Percentiles rank a stretch among this genome's conserved stretches.
Conservation (phyloP, 2,797 vertebrate genomes). For the Acipenser oxyrinchus region DNA sequence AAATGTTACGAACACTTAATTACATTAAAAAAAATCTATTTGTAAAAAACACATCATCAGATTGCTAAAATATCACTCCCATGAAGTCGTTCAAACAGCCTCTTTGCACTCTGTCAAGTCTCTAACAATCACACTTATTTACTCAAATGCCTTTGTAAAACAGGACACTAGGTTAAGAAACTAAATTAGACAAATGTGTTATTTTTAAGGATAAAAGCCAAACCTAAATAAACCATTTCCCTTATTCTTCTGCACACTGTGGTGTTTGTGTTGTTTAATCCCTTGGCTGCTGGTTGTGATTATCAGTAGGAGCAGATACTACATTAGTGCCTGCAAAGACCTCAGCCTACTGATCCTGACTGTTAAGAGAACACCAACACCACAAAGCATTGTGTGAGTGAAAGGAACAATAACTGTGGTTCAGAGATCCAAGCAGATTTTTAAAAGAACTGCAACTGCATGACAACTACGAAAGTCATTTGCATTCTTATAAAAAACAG, state of each 20-base stretch:
- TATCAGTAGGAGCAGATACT: constrained; percentile 3
- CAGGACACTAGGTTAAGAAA: background rate
- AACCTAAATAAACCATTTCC: background rate
- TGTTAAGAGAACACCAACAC: background rate
- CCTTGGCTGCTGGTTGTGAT: background rate
- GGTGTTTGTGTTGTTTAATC: background rate
- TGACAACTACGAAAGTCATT: too few species aligned
- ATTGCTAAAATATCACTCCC: too few species aligned
- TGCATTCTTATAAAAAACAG: too few species aligned
- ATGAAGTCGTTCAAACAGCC: constrained; percentile 10
- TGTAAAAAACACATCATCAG: too few species aligned
- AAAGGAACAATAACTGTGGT: background rate
- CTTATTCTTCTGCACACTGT: constrained; percentile 1
- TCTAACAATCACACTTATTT: background rate
- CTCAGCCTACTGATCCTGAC: background rate
- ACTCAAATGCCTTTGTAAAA: background rate
- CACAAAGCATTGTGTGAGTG: background rate
- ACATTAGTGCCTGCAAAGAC: background rate
- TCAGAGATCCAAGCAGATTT: constrained; percentile 11
- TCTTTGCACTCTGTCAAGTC: constrained; percentile 7
- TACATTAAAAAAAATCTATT: too few species aligned
- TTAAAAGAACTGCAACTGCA: background rate
- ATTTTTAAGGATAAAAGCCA: background rate
- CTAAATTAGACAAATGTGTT: background rate
- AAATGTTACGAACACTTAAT: too few species aligned